phyloP scores from a whole-genome alignment of 2,888 invertebrate species.

The Limnephilus auricula region DNA sequence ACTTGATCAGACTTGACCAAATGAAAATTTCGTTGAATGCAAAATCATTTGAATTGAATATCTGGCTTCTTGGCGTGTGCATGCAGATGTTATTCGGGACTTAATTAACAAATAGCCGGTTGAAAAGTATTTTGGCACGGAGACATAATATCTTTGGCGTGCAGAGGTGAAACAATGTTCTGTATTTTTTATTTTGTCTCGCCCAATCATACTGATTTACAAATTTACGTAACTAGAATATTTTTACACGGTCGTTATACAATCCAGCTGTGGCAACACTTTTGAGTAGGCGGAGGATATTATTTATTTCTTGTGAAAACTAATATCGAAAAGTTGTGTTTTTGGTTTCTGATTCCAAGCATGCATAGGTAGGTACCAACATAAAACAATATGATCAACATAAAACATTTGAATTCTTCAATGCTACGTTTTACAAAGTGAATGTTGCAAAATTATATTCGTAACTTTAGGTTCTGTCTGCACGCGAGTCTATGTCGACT shows the following conservation, averaged over 20 bases:
- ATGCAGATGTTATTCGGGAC: not conserved
- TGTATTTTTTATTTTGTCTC: not conserved
- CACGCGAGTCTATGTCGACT: conserved; percentile 24
- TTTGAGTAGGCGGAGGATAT: not conserved
- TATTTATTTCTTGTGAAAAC: not conserved
- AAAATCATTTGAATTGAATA: not conserved
- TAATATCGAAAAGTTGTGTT: not conserved
- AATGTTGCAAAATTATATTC: not conserved
- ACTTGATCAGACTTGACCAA: not conserved
- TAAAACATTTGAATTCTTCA: not conserved
- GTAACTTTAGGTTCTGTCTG: conserved; percentile 9
- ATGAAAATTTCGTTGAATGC: not conserved
- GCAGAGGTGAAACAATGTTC: conserved; percentile 23
- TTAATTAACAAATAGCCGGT: not conserved
- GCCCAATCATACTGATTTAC: not conserved
- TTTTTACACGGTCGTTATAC: conserved; percentile 2
- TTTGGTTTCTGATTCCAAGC: not conserved
- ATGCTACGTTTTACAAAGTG: not conserved
- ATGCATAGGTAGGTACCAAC: too few species aligned
- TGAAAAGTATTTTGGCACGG: conserved; percentile 17
- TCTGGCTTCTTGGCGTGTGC: not conserved
- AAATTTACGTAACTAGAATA: conserved; percentile 16
- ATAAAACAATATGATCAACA: not conserved
- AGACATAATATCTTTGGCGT: conserved; percentile 19
- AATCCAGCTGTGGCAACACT: conserved; percentile 11